Evolutionary conservation across 2,113 vertebrate species (phyloP), one percentile per base, ranked within the genome.

Genomic region (Zosterops lateralis): DNA sequence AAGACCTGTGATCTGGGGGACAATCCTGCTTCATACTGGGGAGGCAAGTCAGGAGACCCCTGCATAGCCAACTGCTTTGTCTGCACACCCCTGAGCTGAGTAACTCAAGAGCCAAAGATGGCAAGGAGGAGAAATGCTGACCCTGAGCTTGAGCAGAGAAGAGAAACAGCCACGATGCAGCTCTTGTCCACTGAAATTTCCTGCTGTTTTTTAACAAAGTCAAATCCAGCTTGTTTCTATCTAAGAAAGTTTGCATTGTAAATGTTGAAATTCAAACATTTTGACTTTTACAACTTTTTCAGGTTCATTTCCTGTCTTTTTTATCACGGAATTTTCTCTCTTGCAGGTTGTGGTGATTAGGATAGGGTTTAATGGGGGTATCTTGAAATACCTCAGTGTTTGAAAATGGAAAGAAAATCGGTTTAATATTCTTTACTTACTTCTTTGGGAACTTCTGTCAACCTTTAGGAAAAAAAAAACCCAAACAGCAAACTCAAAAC

Each of bases 71-170:
- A 14, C 16, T 24, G 71, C 8, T 4, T 10, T 24, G 3, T 20
- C n/a, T 48, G 42, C 5, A 0, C 0, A 28, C 6, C 38, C 67
- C 51, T 10, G 42, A 75, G 38, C 34, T 83, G 17, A 19, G 58
- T 0, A 1, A 32, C 21, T 56, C 44, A 3, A 42, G 42, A 72
- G 28, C 18, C 34, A 36, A 12, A 0, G 10, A 12, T 17, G 51
- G n/a, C 17, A 38, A 32, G 32, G 32, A 28, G 47, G 26, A 81
- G 34, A 81, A 84, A 81, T 51, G 22, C 57, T 70, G 44, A 67
- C 58, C 12, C 18, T 71, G 44, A 45, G 54, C 19, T 26, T 25
- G 6, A 71, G 31, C n/a, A 74, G 58, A 26, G 50, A 34, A 38
- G 25, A 28, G 56, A 75, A 87, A 71, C 14, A 78, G 24, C 31